Base-by-base conservation (phyloP, 2,888 invertebrate species). In the Esperia sulphurella region DNA sequence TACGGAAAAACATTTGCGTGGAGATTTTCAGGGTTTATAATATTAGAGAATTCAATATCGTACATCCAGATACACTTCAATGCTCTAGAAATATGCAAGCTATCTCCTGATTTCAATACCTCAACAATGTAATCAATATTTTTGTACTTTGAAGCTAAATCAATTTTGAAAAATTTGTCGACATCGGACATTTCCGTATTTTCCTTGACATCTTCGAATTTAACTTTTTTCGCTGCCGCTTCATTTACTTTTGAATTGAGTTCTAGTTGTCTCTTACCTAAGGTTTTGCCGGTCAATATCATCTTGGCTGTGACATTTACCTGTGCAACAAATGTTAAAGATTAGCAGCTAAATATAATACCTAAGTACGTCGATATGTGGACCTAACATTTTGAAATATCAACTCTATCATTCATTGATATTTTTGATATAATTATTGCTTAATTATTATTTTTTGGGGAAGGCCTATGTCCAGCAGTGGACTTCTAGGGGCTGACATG, bases 111-210 rank as follows among this genome's bases (percentile, higher is more conserved):
- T 55, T 76, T 83, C 0, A 85, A 51, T 3, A 65, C 58, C 31
- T 81, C 71, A 30, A 79, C 21, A 8, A 85, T 68, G 45, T 75
- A 82, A 33, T 76, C 69, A 7, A 74, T 49, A 48, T 82, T 71
- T 50, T 58, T 66, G 14, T 68, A 70, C 53, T 73, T 73, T 8
- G 78, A 71, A 1, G 84, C 84, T 5, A 85, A 51, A 57, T 79
- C 79, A 33, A 85, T 84, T 59, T 79, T 77, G 50, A 71, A 83
- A 1, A 85, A 48, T 33, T 58, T 75, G 41, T 83, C 82, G 3
- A 75, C 44, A 55, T 83, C 84, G 8, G 67, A 59, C 10, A 53
- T 49, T 43, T 71, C 73, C 3, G 48, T 35, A 38, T 57, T 50
- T 12, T 53, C 45, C 54, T 67, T 64, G 5, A 77, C 48, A 21